Base-by-base conservation (phyloP, 2,113 vertebrate species). In the Plectropomus leopardus region DNA sequence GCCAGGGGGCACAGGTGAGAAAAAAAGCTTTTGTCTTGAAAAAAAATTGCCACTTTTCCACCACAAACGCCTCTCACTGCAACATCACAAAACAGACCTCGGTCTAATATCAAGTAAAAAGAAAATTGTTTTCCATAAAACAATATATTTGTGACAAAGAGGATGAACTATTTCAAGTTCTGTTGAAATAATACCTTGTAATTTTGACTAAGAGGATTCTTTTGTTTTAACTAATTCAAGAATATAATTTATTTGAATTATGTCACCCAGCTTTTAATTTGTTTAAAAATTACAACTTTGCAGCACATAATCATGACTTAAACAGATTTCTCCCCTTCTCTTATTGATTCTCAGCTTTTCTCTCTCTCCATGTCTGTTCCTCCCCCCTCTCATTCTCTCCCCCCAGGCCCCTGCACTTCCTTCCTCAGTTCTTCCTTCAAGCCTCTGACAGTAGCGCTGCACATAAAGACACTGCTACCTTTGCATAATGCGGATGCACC, bases 401-500 rank as follows among this genome's bases (percentile, higher is more conserved):
- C 74, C 68, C 51, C 23, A 21, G 44, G 73, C 69, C 58, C 77
- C 74, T 67, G 55, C 48, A 80, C 83, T 86, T 84, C 86, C 75
- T 82, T 53, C 76, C 72, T 87, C 85, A 89, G 84, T 93, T 90
- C 89, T 78, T 90, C 86, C 85, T 89, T 86, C 83, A 80, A 80
- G 68, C 84, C 78, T 67, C 78, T 95, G 94, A 95, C 95, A 94
- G 94, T 90, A 67, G 92, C 40, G 88, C 92, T 83, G 90, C 90
- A 89, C 91, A 91, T 92, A 89, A 92, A 92, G 91, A 92, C 90
- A 88, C 89, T 74, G 89, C 89, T 91, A 82, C 92, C 92, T 94
- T 93, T 94, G 94, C 94, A 95, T 95, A 95, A 95, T 95, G 93
- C 86, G 93, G 90, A 93, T 92, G 94, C 91, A 76, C 84, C 91